A percentile compares a stretch with the other conserved stretches of the same genome.
phyloP scores from a whole-genome alignment of 2,797 vertebrate species.

The Liparis tanakae region DNA sequence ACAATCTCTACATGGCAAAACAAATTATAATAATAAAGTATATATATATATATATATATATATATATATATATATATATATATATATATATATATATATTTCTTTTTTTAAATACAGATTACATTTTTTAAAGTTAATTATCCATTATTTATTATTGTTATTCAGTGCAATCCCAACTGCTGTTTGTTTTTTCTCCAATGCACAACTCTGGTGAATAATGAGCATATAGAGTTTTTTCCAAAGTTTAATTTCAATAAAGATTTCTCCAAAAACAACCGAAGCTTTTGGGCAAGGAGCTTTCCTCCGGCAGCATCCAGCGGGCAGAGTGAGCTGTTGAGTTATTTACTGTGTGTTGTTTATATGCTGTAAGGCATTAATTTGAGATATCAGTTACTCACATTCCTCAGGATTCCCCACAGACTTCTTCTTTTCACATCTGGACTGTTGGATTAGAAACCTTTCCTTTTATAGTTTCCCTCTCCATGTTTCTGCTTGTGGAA shows the following conservation, averaged over 20 bases:
- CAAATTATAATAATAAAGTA: background rate
- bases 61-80: too few relatives aligned
- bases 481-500: conserved; percentile 66
- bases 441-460: conserved; percentile 58
- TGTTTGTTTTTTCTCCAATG: conserved; percentile 8
- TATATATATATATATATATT: too few relatives aligned
- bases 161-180: background rate
- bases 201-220: conserved; percentile 2
- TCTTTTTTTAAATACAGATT: too few relatives aligned
- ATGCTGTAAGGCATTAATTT: conserved; percentile 61
- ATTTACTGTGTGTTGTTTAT: conserved; percentile 64
- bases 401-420: conserved; percentile 71
- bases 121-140: background rate
- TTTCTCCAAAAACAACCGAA: conserved; percentile 33
- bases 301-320: conserved; percentile 2
- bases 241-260: conserved; percentile 2
- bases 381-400: conserved; percentile 68
- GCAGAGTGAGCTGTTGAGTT: conserved; percentile 42
- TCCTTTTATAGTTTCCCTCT: conserved; percentile 79
- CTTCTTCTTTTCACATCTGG: conserved; percentile 72
- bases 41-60: too few relatives aligned
- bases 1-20: conserved; percentile 6
- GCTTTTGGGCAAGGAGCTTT: conserved; percentile 9
- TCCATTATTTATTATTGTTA: background rate
- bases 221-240: conserved; percentile 7